phyloP scores from a whole-genome alignment of 2,113 vertebrate species.

The Rhombomys opimus region DNA sequence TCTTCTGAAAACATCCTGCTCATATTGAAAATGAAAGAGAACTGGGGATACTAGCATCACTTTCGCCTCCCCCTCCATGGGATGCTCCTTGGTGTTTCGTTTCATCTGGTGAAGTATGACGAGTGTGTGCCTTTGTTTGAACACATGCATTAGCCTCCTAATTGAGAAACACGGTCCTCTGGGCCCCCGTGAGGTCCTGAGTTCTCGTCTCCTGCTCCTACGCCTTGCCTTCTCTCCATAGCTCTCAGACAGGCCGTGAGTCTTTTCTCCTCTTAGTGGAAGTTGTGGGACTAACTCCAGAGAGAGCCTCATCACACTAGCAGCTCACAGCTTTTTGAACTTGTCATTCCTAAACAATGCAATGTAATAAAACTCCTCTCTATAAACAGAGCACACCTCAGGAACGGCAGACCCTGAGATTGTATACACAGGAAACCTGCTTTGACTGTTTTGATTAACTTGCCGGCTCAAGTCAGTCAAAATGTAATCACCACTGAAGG shows the following conservation, averaged over 20 bases:
- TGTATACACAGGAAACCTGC: slow-evolving; percentile 38
- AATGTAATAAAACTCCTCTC: slow-evolving; percentile 47
- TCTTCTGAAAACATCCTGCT: not conserved
- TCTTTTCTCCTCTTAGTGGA: not conserved
- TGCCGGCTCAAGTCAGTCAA: slow-evolving; percentile 74
- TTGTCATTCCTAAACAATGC: slow-evolving; percentile 63
- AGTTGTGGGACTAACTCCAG: not conserved
- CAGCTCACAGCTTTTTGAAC: slow-evolving; percentile 31
- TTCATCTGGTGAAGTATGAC: not conserved
- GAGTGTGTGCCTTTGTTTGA: not conserved
- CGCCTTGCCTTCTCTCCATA: not conserved
- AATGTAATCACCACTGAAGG: slow-evolving; percentile 67
- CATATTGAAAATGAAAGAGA: not conserved
- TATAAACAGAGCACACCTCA: slow-evolving; percentile 44
- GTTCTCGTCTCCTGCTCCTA: not conserved
- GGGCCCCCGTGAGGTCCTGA: not conserved
- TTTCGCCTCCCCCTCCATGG: not conserved
- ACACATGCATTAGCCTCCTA: not conserved
- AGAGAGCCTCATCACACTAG: slow-evolving; percentile 28
- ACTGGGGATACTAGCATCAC: not conserved
- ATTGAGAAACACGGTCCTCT: not conserved
- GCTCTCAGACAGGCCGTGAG: not conserved
- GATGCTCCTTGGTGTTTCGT: not conserved
- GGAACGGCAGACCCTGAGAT: slow-evolving; percentile 15
- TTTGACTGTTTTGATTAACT: slow-evolving; percentile 77